Base-by-base conservation (phyloP, 2,797 vertebrate genomes). In the Columba guinea region DNA sequence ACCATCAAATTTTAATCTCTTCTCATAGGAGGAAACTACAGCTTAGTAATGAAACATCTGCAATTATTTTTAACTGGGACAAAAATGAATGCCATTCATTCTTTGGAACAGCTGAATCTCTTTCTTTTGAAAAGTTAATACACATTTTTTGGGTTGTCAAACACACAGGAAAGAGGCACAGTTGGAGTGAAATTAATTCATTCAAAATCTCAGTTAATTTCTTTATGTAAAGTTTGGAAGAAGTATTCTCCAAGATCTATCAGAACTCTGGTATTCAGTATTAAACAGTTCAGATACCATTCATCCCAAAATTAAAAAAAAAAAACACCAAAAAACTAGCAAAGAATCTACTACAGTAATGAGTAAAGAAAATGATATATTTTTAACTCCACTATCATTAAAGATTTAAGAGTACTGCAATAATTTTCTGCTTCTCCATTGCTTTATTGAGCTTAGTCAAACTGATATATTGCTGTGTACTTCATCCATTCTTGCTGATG, bases 351-450 rank as follows among this genome's bases (percentile, higher is more conserved):
- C 77, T 56, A 37, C 28, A 77, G 49, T 68, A 96, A 94, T 64
- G 49, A 95, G 56, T 93, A 96, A 97, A 94, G 83, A 93, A 97
- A 96, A 88, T 78, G 7, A 81, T 73, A 81, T 75, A 75, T 91
- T 84, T 90, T 93, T 92, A 93, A 89, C 60, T 95, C 64, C 53
- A 71, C 39, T 74, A 87, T 64, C 85, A 90, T 95, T 92, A 87
- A 95, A 93, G 87, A 94, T 96, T 94, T 95, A 95, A 94, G 86
- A 94, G 90, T 79, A 96, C 90, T 95, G 67, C 94, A 93, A 92
- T 94, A 96, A 95, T 95, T 96, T 94, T 85, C 68, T 84, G 70
- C 87, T 94, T 94, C 80, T 96, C 67, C 64, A 82, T 95, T 3
- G 2, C 74, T 94, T 95, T 93, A 95, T 73, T 92, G 95, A 93